Base-by-base conservation (phyloP, 1,140 invertebrate genomes). In the Coenobita brevimanus region DNA sequence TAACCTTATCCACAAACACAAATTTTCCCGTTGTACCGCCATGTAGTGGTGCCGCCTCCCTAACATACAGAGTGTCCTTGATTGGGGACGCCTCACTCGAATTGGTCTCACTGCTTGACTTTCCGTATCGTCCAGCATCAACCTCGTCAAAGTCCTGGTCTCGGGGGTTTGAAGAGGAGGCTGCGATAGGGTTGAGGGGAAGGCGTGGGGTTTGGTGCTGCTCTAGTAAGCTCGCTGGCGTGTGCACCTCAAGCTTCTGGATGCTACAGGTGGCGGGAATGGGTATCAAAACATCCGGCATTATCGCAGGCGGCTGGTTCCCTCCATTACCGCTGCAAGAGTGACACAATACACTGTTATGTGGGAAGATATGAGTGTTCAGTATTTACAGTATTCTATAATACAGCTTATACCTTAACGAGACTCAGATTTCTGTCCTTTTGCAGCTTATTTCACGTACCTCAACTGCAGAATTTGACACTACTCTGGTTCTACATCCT, bases 201-300 rank as follows among this genome's bases (percentile, higher is more conserved):
- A 80, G 76, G 38, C 78, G 76, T 3, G 76, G 85, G 33, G 75
- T 54, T n/a, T 67, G 85, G 3, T 81, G 76, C 33, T 87, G 85
- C 1, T 87, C 60, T 21, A 73, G 27, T 36, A 87, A 76, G 43
- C 73, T 80, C 21, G 85, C 76, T 36, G 85, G 85, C 10, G 85
- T 87, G 36, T 76, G 41, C 8, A 87, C 85, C 46, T 87, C 85
- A n/a, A 80, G 76, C 21, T 54, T 80, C 13, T 80, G 17, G 10
- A 43, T 36, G 75, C 43, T 36, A 57, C 36, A 21, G 36, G 46
- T 67, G 33, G 64, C 64, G n/a, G 46, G 46, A 4, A 78, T 38
- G 13, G 85, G 85, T 17, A 87, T 78, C 46, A 87, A 17, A 21
- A 80, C 85, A 78, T 87, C 85, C 24, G 85, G 85, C 85, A 87